Evolutionary conservation across 2,113 vertebrate species (phyloP).

Genomic region (Hystrix brachyura): DNA sequence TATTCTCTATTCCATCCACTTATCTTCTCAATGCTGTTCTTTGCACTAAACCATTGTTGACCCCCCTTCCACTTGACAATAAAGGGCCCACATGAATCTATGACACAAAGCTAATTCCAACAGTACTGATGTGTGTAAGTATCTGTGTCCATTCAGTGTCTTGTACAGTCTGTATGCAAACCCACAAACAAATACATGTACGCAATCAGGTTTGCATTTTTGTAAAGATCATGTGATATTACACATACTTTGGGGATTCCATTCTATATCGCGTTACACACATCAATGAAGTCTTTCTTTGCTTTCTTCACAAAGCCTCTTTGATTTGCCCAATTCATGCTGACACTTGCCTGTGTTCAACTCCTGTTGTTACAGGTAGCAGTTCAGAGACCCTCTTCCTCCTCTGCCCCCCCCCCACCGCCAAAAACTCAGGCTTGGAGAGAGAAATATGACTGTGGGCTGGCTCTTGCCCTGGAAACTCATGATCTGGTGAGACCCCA

Average conservation of each 20-base stretch:
- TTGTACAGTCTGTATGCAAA: accelerated
- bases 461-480: neutral
- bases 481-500: neutral
- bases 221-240: neutral
- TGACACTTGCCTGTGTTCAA: too few relatives aligned
- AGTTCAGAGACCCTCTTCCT: neutral
- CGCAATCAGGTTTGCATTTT: neutral
- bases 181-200: neutral
- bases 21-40: neutral
- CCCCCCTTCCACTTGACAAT: neutral
- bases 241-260: neutral
- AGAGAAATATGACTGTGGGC: accelerated
- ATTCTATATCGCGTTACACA: neutral
- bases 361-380: neutral
- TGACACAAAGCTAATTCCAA: too few relatives aligned
- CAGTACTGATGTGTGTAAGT: accelerated
- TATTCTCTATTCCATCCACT: neutral
- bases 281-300: neutral
- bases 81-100: accelerated
- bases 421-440: neutral
- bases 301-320: neutral
- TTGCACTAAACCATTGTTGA: neutral
- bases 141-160: too few relatives aligned
- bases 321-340: neutral
- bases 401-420: too few relatives aligned